phyloP scores from a whole-genome alignment of 92 coral and sea anemone genomes.

The Palythoa grandiflora region DNA sequence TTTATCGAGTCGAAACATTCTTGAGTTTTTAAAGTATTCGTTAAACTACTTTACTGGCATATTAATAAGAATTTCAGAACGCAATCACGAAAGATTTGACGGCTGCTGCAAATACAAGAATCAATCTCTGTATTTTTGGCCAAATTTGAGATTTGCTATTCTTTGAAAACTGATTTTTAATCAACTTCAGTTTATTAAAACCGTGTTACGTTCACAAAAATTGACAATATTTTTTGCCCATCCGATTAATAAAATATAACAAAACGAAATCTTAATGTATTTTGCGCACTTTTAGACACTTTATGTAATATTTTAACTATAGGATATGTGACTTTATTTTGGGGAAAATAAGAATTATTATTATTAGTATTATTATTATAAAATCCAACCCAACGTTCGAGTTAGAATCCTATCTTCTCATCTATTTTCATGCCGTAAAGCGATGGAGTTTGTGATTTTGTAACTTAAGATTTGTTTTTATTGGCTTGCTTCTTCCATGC shows the following conservation, averaged over 20 bases:
- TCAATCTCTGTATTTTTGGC: not conserved
- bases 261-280: not conserved
- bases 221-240: constrained; percentile 27
- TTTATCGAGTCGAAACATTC: constrained; percentile 12
- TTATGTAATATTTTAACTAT: too few species aligned
- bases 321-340: too few species aligned
- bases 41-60: constrained; percentile 13
- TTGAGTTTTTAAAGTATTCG: not conserved
- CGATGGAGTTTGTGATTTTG: too few species aligned
- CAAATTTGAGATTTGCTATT: not conserved
- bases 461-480: not conserved
- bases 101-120: constrained; percentile 23
- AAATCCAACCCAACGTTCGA: too few species aligned
- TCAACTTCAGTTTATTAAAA: constrained; percentile 4
- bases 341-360: not conserved
- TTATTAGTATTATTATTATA: not conserved
- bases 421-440: too few species aligned
- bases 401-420: too few species aligned
- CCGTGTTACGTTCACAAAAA: constrained; percentile 8
- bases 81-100: not conserved
- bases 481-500: not conserved
- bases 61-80: constrained; percentile 1
- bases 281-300: not conserved
- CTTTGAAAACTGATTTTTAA: not conserved
- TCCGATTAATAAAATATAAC: constrained; percentile 16